phyloP scores from a whole-genome alignment of 2,113 vertebrate species.

The Panthera tigris region DNA sequence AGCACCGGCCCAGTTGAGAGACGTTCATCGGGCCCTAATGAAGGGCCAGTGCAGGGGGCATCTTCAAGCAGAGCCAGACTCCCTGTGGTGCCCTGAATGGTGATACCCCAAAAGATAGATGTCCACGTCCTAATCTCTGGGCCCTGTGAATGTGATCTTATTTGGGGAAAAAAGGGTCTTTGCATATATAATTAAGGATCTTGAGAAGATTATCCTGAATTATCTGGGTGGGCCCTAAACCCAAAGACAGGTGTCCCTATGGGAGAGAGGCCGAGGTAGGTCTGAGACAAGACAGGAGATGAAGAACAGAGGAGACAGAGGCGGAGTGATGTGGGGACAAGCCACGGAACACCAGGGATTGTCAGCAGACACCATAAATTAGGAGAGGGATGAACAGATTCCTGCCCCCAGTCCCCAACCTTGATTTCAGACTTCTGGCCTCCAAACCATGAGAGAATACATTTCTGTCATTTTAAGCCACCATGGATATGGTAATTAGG shows the following conservation, averaged over 20 bases:
- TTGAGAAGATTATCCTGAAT: not conserved
- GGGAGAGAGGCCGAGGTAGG: not conserved
- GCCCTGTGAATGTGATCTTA: not conserved
- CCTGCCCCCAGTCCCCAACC: not conserved
- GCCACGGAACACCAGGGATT: not conserved
- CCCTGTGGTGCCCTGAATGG: no score
- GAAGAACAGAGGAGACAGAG: not conserved
- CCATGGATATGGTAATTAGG: not conserved
- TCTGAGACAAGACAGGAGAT: not conserved
- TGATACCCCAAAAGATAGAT: not conserved
- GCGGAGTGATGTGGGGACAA: fast-evolving
- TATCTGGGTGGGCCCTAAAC: not conserved
- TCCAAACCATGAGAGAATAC: not conserved
- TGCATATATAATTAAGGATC: not conserved
- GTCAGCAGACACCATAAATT: not conserved
- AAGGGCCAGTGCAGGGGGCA: not conserved
- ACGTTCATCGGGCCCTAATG: not conserved
- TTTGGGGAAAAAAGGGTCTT: not conserved
- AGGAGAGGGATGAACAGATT: fast-evolving
- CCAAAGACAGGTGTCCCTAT: not conserved
- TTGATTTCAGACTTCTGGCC: not conserved
- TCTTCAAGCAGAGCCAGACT: not conserved
- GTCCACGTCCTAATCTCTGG: fast-evolving
- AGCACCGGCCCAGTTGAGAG: not conserved
- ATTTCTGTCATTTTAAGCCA: not conserved